These are phyloP conservation scores for Drosophila subobscura DNA, from an alignment of 1,140 invertebrate species.

Conservation along the genomic window DNA sequence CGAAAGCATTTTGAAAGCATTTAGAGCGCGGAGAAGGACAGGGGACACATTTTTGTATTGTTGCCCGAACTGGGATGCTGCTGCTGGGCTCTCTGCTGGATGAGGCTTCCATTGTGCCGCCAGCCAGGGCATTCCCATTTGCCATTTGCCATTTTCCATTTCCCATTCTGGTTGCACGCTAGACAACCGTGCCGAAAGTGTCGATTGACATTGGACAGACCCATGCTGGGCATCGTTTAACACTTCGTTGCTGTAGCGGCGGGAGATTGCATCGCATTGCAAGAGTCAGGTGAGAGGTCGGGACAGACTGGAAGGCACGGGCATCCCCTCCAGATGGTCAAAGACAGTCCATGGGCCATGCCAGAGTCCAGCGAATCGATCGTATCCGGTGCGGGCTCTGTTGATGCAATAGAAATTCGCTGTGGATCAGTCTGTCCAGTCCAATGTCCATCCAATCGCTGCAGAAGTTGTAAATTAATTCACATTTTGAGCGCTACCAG, in stretches of 20 bases:
- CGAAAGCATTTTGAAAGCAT: constrained; percentile 66
- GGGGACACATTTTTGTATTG: constrained; percentile 3
- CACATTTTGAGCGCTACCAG: constrained; percentile 38
- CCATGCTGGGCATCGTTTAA: constrained; percentile 73
- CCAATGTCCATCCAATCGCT: not conserved
- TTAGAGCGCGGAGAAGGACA: constrained; percentile 1
- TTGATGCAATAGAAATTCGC: constrained; percentile 72
- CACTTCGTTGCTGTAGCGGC: constrained; percentile 61
- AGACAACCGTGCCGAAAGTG: constrained; percentile 66
- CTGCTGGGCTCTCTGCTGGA: constrained; percentile 25
- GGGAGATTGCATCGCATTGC: constrained; percentile 57
- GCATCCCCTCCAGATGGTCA: constrained; percentile 44
- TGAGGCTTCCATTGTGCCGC: constrained; percentile 16
- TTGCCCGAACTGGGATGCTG: not conserved
- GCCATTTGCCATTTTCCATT: constrained; percentile 1
- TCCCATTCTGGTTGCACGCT: constrained; percentile 64
- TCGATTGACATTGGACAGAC: constrained; percentile 31
- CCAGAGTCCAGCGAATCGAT: constrained; percentile 9
- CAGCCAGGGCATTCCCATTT: too few relatives aligned
- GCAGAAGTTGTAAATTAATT: constrained; percentile 66
- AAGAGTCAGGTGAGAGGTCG: constrained; percentile 22
- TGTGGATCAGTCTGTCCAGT: constrained; percentile 11
- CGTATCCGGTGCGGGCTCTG: constrained; percentile 46
- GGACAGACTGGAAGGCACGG: not conserved
- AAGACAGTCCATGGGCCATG: not conserved